Evolutionary conservation across 2,888 invertebrate genomes (phyloP), one percentile per base, ranked within the genome.

Genomic region (Bimastos eiseni): DNA sequence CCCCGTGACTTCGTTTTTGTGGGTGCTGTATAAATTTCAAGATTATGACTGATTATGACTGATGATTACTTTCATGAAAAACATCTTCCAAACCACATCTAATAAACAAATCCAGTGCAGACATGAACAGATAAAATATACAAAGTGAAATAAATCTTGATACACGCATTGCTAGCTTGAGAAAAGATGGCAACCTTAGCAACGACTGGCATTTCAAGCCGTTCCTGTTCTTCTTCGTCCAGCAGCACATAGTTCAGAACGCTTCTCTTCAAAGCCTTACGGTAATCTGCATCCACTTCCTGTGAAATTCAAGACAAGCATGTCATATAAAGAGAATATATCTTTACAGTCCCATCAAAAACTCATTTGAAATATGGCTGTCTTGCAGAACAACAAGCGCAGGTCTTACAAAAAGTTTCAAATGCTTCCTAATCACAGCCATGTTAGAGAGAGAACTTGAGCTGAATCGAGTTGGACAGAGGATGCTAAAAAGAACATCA

Each of bases 241-340:
- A 96, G 95, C 21, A 97, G 94, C 86, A 97, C 95, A 94, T 97
- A 97, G 83, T 96, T 95, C 2, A 97, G 95, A 86, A 97, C 95
- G 89, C 96, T 96, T 94, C 96, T 96, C 93, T 96, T 96, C 95
- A 97, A 96, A 89, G 96, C 96, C 92, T 95, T 94, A 4, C 95
- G 95, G 93, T 97, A 97, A 92, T 96, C 96, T 0, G 96, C 95
- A 83, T 95, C 95, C 83, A 97, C 96, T 91, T 97, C 97, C 0
- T 91, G 34, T 6, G n/a, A 33, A 83, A 44, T 70, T 70, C 70
- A 70, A n/a, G 70, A 70, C 70, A 30, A 70, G 70, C 30, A 70
- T 70, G 70, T n/a, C 30, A 30, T 11, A n/a, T 41, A 11, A 41
- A 6, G 6, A 41, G 6, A 41, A 41, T 41, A 41, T 11, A 41